Evolutionary conservation across 2,797 vertebrate species (phyloP).

Genomic region (Acestrorhynchus altus): DNA sequence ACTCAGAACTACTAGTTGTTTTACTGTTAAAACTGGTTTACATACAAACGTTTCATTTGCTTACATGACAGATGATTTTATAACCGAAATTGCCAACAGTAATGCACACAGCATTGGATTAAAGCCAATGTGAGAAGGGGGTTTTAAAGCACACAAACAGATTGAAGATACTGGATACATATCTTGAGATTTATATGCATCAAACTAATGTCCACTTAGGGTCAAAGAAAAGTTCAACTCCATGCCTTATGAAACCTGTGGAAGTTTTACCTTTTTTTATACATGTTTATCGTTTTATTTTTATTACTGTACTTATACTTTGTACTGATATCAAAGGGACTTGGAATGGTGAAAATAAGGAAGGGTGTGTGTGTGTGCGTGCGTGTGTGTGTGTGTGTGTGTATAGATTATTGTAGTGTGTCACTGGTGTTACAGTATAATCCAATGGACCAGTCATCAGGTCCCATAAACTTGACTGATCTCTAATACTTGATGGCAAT

Average conservation of each 20-base stretch:
- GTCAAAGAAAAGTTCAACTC: conserved; percentile 55
- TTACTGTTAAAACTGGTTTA: conserved; percentile 50
- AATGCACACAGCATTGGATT: conserved; percentile 40
- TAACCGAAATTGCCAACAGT: conserved; percentile 36
- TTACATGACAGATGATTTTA: conserved; percentile 40
- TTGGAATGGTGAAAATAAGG: conserved; percentile 66
- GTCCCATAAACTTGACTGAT: conserved; percentile 78
- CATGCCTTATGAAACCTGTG: conserved; percentile 80
- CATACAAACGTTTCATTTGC: conserved; percentile 37
- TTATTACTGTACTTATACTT: conserved; percentile 59
- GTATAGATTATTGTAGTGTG: conserved; percentile 76
- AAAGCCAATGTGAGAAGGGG: conserved; percentile 32
- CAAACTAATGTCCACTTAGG: conserved; percentile 39
- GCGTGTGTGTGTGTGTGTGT: conserved; percentile 41
- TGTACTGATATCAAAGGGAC: conserved; percentile 59
- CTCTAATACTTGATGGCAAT: conserved; percentile 79
- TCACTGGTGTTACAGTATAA: conserved; percentile 80
- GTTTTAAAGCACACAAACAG: conserved; percentile 42
- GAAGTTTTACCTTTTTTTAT: conserved; percentile 61
- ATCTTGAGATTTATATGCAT: conserved; percentile 46
- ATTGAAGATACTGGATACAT: conserved; percentile 39
- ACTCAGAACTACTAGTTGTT: conserved; percentile 52
- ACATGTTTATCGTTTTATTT: conserved; percentile 56
- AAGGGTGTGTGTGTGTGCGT: conserved; percentile 41
- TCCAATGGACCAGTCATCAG: conserved; percentile 64